Base-by-base conservation (phyloP, 2,888 invertebrate genomes). In the Allygus modestus region DNA sequence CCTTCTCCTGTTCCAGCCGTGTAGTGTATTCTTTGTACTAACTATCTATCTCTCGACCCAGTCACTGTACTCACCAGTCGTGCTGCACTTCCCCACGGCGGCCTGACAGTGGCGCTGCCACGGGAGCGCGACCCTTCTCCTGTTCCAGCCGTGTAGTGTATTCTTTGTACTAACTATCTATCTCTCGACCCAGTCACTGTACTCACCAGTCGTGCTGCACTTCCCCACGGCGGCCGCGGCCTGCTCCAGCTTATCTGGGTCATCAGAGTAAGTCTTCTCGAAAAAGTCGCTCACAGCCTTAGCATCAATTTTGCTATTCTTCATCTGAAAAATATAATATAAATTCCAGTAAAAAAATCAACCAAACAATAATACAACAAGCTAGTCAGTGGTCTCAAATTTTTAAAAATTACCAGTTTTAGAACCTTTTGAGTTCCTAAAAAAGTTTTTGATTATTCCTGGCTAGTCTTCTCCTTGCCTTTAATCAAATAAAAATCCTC, bases 211-310 rank as follows among this genome's bases (percentile, higher is more conserved):
- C 1, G 58, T 51, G 33, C 33, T 37, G 58, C 79, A 79, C 20
- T 33, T 33, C 2, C 33, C 79, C 1, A 79, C 58, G 12, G 58
- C 58, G 0, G 31, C 58, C 0, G 79, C 79, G 4, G 79, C 79
- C 79, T 31, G n/a, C 58, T 79, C 79, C 58, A 79, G 54, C 37
- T 79, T 51, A n/a, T 79, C 79, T 7, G 79, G 79, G 20, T 79
- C 37, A 15, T 79, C 79, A 9, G n/a, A 0, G 79, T 79, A 79
- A 20, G 54, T 54, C 20, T 79, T 58, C 79, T 79, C 79, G 33
- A 79, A 54, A 33, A 33, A 54, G 0, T 54, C 37, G 23, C 79
- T 79, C 1, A 79, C 23, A 20, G 79, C 79, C 20, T 31, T 12
- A 9, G 20, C 58, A 20, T 58, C 58, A 1, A 79, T n/a, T n/a